These are phyloP conservation scores for Anodontia alba DNA, from an alignment of 2,888 invertebrate species.

Conservation along the genomic window DNA sequence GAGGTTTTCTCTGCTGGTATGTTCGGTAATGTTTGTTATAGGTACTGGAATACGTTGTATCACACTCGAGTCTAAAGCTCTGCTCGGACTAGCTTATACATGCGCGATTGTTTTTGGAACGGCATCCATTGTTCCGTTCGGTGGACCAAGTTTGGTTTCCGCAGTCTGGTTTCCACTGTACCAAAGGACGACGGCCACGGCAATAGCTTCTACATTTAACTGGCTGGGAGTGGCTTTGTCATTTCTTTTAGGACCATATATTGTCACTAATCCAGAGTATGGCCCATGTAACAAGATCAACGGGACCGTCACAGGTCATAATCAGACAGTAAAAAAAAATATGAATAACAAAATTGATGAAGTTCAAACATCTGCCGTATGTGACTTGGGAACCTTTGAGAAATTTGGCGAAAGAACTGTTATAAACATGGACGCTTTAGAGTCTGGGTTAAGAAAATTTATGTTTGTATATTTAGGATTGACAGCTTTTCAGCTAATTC, in stretches of 20 bases:
- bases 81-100: slow-evolving; percentile 72
- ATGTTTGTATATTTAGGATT: slow-evolving; percentile 26
- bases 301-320: too few relatives aligned
- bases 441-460: slow-evolving; percentile 27
- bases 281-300: background rate
- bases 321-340: background rate
- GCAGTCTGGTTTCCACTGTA: slow-evolving; percentile 85
- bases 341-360: too few relatives aligned
- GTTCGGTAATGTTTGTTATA: slow-evolving; percentile 25
- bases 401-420: background rate
- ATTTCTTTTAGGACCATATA: slow-evolving; percentile 45
- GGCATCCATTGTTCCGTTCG: slow-evolving; percentile 84
- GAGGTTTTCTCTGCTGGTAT: slow-evolving; percentile 39
- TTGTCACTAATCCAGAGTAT: slow-evolving; percentile 42
- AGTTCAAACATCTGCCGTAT: background rate
- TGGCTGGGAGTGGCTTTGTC: slow-evolving; percentile 44
- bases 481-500: slow-evolving; percentile 39
- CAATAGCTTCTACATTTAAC: slow-evolving; percentile 42
- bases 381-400: background rate
- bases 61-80: slow-evolving; percentile 22
- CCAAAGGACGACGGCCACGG: slow-evolving; percentile 84
- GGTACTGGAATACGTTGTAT: slow-evolving; percentile 38
- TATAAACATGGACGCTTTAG: slow-evolving; percentile 23
- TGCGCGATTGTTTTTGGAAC: slow-evolving; percentile 84
- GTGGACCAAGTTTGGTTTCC: slow-evolving; percentile 84